Evolutionary conservation across 1,140 invertebrate species (phyloP).

Genomic region (Condylostylus longicornis): DNA sequence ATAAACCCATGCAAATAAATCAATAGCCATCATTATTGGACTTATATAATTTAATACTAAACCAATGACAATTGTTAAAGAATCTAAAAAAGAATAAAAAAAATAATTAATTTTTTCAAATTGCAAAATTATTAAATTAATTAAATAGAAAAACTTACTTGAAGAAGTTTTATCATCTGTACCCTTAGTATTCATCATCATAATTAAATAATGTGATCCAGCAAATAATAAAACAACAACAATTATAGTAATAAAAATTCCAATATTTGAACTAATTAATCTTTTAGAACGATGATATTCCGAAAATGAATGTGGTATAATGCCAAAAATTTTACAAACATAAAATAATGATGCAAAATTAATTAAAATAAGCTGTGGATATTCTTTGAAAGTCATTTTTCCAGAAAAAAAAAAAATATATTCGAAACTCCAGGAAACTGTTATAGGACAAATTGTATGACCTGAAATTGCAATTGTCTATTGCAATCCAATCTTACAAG

Average conservation of each 20-base stretch:
- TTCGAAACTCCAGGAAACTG: no score
- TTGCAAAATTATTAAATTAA: no score
- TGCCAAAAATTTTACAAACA: slow-evolving; percentile 3
- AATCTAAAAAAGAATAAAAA: slow-evolving; percentile 16
- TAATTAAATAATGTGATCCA: no score
- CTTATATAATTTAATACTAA: slow-evolving; percentile 28
- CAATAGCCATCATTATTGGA: slow-evolving; percentile 28
- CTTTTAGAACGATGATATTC: slow-evolving; percentile 2
- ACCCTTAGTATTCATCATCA: no score
- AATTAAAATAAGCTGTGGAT: slow-evolving; percentile 1
- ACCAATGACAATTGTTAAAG: slow-evolving; percentile 30
- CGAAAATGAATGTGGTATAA: slow-evolving; percentile 4
- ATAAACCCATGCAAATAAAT: slow-evolving; percentile 20
- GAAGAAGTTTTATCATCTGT: no score
- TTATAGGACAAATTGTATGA: no score
- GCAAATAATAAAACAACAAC: background rate
- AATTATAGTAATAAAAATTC: background rate
- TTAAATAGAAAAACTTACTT: no score
- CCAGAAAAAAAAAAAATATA: no score
- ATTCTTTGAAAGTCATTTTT: no score
- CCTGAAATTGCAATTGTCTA: no score
- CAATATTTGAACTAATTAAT: background rate
- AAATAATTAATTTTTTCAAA: no score
- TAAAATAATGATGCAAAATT: slow-evolving; percentile 5
- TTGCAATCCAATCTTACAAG: no score